phyloP scores from a whole-genome alignment of 2,797 vertebrate species.

The Lemur catta region DNA sequence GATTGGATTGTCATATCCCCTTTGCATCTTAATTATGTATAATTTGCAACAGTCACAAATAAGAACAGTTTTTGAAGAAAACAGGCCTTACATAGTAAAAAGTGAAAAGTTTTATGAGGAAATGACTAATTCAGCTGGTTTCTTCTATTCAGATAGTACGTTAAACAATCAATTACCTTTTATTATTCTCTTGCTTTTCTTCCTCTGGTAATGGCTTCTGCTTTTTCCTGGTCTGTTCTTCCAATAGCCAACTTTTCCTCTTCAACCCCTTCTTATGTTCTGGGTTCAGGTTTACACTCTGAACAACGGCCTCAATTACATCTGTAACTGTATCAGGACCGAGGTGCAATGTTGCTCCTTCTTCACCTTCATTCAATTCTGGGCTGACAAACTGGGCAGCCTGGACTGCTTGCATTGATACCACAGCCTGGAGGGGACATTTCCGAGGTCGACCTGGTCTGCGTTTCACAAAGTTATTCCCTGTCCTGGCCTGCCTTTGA shows the following conservation, averaged over 20 bases:
- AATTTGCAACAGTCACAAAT: not conserved
- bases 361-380: conserved; percentile 65
- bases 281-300: conserved; percentile 84
- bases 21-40: not conserved
- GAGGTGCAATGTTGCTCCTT: conserved; percentile 64
- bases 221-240: conserved; percentile 88
- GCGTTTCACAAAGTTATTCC: conserved; percentile 95
- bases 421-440: conserved; percentile 82
- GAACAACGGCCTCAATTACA: conserved; percentile 93
- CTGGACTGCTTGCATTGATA: conserved; percentile 83
- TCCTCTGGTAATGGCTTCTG: conserved; percentile 79
- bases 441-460: conserved; percentile 95
- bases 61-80: not conserved
- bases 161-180: conserved; percentile 78
- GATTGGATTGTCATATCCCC: not conserved
- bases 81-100: not conserved
- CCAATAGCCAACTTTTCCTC: conserved; percentile 84
- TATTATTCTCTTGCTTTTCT: conserved; percentile 81
- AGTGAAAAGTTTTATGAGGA: not conserved
- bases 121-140: not conserved
- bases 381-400: conserved; percentile 76
- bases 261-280: conserved; percentile 89
- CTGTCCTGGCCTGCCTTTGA: conserved; percentile 96
- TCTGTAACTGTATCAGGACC: conserved; percentile 88
- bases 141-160: not conserved